Evolutionary conservation across 2,888 invertebrate genomes (phyloP).

Genomic region (Lamellibrachia satsuma): DNA sequence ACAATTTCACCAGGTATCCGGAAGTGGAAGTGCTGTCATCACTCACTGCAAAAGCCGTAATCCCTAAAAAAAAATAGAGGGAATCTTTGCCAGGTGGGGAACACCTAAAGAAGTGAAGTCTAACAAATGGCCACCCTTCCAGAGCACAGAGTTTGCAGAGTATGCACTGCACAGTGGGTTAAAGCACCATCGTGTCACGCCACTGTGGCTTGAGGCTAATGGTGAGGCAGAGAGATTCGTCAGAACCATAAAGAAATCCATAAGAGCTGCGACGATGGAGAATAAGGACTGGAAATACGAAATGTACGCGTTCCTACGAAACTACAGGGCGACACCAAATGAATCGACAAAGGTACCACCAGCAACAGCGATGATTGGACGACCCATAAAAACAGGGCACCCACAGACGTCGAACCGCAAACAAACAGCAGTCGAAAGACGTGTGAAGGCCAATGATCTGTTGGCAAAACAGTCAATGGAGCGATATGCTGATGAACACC

Average conservation of each 20-base stretch:
- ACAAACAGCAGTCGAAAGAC: background rate
- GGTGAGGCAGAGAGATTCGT: background rate
- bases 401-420: background rate
- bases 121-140: conserved; percentile 13
- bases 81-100: background rate
- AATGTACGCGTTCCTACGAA: background rate
- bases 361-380: too few species aligned
- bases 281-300: background rate
- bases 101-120: background rate
- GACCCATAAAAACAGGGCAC: background rate
- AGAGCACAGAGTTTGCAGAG: conserved; percentile 7
- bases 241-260: background rate
- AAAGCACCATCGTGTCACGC: background rate
- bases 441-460: background rate
- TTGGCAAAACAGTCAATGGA: too few species aligned
- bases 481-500: too few species aligned
- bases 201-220: conserved; percentile 21
- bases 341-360: background rate
- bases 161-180: background rate
- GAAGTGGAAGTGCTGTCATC: background rate
- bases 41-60: background rate
- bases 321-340: background rate
- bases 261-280: background rate
- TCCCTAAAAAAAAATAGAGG: background rate
- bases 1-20: background rate